These are phyloP conservation scores for Hippocampus abdominalis DNA, from an alignment of 2,113 vertebrate genomes.

Conservation along the genomic window DNA sequence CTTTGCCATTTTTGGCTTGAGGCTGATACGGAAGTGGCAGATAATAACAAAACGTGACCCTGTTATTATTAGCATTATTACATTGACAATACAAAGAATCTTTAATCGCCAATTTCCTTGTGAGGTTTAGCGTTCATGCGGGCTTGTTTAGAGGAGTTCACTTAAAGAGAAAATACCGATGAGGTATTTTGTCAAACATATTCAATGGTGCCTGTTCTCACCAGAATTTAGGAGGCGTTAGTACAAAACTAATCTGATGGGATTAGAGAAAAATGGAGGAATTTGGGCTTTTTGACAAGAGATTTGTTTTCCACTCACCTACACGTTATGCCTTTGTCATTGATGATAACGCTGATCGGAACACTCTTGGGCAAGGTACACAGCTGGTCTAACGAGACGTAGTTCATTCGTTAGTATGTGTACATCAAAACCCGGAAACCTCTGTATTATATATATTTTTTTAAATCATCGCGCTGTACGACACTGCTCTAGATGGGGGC, in stretches of 20 bases:
- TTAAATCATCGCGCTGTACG: no score
- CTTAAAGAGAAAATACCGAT: not conserved
- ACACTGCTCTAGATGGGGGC: no score
- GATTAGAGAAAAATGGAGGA: not conserved
- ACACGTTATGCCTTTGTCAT: no score
- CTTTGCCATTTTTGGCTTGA: conserved; percentile 3
- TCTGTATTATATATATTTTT: no score
- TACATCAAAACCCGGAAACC: no score
- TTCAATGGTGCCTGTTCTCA: not conserved
- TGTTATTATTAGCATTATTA: not conserved
- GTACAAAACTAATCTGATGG: not conserved
- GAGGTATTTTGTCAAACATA: not conserved
- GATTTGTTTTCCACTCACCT: not conserved
- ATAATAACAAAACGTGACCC: not conserved
- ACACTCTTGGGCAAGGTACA: no score
- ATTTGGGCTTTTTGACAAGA: not conserved
- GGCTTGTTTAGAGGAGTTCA: not conserved
- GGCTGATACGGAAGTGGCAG: not conserved
- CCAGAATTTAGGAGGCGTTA: not conserved
- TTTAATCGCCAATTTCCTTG: not conserved
- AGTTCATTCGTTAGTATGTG: no score
- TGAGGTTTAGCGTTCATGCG: not conserved
- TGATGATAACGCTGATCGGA: no score
- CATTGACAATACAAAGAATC: not conserved
- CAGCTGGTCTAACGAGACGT: no score